phyloP scores from a whole-genome alignment of 2,888 invertebrate genomes.

The Nezara viridula region DNA sequence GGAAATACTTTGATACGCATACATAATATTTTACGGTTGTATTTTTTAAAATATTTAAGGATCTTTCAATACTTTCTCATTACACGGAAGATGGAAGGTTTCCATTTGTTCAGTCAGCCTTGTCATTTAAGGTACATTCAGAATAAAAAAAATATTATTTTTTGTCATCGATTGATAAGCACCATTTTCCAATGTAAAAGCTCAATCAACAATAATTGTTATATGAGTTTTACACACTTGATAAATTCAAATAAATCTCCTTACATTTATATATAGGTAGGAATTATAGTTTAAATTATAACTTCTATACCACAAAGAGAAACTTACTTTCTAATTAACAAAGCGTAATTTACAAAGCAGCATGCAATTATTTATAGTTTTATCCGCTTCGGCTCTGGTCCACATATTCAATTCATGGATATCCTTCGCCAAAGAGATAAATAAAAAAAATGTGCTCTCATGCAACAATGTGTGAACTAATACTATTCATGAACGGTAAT shows the following conservation, averaged over 20 bases:
- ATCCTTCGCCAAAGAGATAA: constrained; percentile 43
- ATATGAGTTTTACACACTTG: constrained; percentile 13
- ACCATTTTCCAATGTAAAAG: constrained; percentile 53
- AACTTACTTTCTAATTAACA: constrained; percentile 43
- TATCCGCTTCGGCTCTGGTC: constrained; percentile 43
- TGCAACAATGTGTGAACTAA: constrained; percentile 56
- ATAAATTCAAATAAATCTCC: constrained; percentile 53
- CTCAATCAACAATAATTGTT: constrained; percentile 32
- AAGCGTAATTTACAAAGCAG: constrained; percentile 56
- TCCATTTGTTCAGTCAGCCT: constrained; percentile 42
- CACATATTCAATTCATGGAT: background rate
- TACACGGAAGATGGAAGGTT: constrained; percentile 15
- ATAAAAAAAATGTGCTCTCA: constrained; percentile 50
- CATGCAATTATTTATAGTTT: constrained; percentile 46
- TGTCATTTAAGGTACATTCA: constrained; percentile 12
- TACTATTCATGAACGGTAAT: constrained; percentile 45
- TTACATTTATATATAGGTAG: constrained; percentile 28
- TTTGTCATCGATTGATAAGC: constrained; percentile 47
- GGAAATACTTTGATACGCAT: background rate
- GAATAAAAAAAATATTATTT: constrained; percentile 44
- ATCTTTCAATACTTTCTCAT: background rate
- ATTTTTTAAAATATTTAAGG: background rate
- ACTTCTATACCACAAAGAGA: constrained; percentile 12
- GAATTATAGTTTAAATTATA: constrained; percentile 39
- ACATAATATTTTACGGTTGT: background rate